These are phyloP conservation scores for Cylindroiulus punctatus DNA, from an alignment of 2,888 invertebrate genomes.

Conservation along the genomic window DNA sequence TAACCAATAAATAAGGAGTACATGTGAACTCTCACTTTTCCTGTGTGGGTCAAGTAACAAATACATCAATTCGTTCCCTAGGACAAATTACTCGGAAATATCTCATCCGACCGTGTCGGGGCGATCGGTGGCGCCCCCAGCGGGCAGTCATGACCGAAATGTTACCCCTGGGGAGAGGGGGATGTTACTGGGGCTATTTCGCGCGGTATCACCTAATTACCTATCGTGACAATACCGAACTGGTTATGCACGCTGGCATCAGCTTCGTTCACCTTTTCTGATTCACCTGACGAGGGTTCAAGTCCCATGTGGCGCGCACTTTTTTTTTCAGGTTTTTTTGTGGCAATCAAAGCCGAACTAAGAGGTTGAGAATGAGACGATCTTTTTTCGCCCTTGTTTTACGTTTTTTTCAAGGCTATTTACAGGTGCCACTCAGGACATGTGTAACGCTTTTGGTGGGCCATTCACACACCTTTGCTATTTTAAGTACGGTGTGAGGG, in stretches of 20 bases:
- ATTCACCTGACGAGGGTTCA: background rate
- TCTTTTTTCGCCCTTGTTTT: background rate
- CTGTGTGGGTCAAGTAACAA: too few relatives aligned
- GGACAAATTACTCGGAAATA: background rate
- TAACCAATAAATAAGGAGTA: too few relatives aligned
- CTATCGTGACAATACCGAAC: conserved; percentile 28
- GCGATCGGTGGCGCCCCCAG: background rate
- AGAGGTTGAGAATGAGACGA: background rate
- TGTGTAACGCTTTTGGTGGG: conserved; percentile 15
- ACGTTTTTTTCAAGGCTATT: conserved; percentile 16
- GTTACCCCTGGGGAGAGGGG: background rate
- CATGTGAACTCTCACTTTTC: too few relatives aligned
- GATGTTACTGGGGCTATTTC: conserved; percentile 13
- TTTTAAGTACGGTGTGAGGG: background rate
- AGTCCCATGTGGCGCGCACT: conserved; percentile 19
- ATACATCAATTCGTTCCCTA: background rate
- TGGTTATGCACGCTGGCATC: background rate
- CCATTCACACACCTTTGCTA: background rate
- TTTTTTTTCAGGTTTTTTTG: background rate
- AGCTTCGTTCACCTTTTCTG: conserved; percentile 2
- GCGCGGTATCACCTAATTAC: conserved; percentile 14
- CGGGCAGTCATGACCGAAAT: background rate
- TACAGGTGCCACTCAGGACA: conserved; percentile 29
- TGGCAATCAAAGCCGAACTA: background rate
- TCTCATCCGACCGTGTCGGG: background rate